Evolutionary conservation across 2,797 vertebrate genomes (phyloP).

Genomic region (Myotis myotis): DNA sequence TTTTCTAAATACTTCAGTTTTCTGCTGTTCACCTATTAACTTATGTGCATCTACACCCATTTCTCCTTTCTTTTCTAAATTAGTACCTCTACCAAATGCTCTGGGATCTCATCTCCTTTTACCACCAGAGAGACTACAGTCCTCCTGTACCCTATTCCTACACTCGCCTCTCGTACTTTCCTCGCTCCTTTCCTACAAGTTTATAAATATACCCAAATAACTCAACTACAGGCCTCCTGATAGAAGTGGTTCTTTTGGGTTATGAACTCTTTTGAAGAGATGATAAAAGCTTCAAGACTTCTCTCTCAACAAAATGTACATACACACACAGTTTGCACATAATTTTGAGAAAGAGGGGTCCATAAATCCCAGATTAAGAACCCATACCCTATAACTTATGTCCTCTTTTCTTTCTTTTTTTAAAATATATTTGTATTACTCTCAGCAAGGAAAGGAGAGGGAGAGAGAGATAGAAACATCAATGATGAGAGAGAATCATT

Average conservation of each 20-base stretch:
- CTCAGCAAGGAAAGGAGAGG: no score
- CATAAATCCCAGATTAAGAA: neutral
- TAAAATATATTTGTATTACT: no score
- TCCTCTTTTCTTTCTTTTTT: neutral
- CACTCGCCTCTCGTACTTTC: neutral
- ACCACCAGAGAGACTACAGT: neutral
- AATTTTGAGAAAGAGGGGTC: neutral
- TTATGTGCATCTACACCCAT: neutral
- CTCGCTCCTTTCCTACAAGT: neutral
- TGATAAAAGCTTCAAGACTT: conserved; percentile 12
- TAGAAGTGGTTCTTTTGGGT: neutral
- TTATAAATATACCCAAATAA: neutral
- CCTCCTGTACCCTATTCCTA: neutral
- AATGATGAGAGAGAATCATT: no score
- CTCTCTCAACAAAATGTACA: neutral
- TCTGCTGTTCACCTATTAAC: conserved; percentile 2
- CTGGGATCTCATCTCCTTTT: neutral
- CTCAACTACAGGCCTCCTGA: neutral
- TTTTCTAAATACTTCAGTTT: neutral
- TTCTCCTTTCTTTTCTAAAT: conserved; percentile 35
- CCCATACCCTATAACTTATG: neutral
- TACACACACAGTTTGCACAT: neutral
- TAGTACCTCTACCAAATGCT: neutral
- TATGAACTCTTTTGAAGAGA: neutral
- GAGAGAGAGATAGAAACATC: no score